Conservation (phyloP, 2,113 vertebrate genomes). For the Bos javanicus region DNA sequence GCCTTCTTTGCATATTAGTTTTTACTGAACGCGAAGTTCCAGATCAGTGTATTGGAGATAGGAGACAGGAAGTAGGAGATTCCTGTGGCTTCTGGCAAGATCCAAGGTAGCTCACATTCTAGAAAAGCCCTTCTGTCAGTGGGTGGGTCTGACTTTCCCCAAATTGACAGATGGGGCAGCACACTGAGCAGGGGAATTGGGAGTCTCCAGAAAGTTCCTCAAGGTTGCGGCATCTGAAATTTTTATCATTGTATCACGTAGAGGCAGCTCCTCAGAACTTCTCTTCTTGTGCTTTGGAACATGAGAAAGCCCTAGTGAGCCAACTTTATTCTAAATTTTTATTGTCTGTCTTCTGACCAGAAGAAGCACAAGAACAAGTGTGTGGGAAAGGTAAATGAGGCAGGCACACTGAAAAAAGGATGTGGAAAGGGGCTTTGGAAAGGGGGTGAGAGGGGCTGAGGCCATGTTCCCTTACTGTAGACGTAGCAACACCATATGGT, state of each 20-base stretch:
- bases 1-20: not conserved
- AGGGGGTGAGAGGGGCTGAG: not conserved
- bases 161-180: not conserved
- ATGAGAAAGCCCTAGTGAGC: not conserved
- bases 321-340: not conserved
- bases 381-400: too few relatives aligned
- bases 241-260: not conserved
- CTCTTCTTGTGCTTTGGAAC: not conserved
- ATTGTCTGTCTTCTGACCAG: not conserved
- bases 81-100: not conserved
- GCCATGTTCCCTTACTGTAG: rapidly evolving
- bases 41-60: not conserved
- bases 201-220: not conserved
- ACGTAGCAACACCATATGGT: not conserved
- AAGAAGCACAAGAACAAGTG: not conserved
- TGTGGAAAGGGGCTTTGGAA: not conserved
- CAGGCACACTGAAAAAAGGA: not conserved
- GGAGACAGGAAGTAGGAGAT: not conserved
- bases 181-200: not conserved
- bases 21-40: not conserved
- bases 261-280: not conserved
- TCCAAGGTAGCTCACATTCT: not conserved
- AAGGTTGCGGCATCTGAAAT: not conserved
- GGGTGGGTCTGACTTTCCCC: not conserved
- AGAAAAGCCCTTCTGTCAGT: not conserved